Evolutionary conservation across 2,797 vertebrate species (phyloP).

Genomic region (Novumbra hubbsi): DNA sequence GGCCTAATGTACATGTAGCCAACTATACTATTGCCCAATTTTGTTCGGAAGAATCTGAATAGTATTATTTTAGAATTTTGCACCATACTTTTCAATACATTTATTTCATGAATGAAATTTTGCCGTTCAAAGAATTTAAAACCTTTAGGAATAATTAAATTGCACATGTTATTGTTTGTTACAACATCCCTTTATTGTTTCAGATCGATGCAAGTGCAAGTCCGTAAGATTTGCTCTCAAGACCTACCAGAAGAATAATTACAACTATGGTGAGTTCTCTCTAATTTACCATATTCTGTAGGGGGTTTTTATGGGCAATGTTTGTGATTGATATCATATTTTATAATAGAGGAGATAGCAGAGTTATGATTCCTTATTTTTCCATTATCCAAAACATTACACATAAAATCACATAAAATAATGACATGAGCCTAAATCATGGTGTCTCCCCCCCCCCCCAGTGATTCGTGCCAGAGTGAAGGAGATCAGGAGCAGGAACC

Average conservation of each 20-base stretch:
- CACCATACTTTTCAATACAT: background rate
- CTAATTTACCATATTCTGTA: slow-evolving; percentile 36
- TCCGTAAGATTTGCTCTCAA: slow-evolving; percentile 79
- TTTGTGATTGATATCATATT: background rate
- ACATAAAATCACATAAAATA: background rate
- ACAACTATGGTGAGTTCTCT: slow-evolving; percentile 89
- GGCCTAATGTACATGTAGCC: background rate
- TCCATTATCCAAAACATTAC: background rate
- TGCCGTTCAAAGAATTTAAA: background rate
- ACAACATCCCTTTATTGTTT: slow-evolving; percentile 16
- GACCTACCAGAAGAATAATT: slow-evolving; percentile 91
- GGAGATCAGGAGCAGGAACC: slow-evolving; percentile 88
- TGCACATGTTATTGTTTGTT: background rate
- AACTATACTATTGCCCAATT: background rate
- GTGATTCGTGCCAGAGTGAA: slow-evolving; percentile 93
- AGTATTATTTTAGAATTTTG: slow-evolving; percentile 5
- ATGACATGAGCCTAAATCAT: background rate
- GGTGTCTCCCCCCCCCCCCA: slow-evolving; percentile 40
- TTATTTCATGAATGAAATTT: background rate
- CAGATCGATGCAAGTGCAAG: slow-evolving; percentile 92
- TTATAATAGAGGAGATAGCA: background rate
- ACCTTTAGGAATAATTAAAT: background rate
- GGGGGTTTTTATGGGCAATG: background rate
- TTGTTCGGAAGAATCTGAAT: background rate
- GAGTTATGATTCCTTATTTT: background rate